Conservation (phyloP, 2,113 vertebrate genomes). For the Podilymbus podiceps region DNA sequence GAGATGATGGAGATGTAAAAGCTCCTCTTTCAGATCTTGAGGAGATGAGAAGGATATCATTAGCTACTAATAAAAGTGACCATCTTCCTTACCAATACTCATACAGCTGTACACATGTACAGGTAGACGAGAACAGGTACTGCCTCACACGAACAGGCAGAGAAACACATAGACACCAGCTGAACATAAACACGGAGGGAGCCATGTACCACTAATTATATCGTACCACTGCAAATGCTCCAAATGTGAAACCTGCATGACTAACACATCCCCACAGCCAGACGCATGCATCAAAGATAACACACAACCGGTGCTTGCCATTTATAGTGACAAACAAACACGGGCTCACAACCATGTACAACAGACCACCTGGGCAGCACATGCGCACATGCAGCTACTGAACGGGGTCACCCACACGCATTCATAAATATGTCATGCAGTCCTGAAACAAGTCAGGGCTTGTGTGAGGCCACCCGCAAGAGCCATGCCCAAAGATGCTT, state of each 20-base stretch:
- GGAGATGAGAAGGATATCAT: not conserved
- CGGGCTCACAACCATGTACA: accelerated
- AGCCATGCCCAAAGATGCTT: accelerated
- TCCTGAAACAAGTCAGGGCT: not conserved
- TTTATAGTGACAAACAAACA: not conserved
- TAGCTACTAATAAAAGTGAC: not conserved
- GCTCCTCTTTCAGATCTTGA: not conserved
- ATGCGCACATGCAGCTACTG: accelerated
- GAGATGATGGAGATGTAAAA: not conserved
- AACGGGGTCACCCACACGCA: not conserved
- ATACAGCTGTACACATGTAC: accelerated
- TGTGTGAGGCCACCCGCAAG: not conserved
- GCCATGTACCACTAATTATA: not conserved
- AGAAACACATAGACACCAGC: not conserved
- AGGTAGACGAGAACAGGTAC: not conserved
- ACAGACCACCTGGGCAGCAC: not conserved
- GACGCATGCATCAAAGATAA: not conserved
- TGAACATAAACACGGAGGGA: conserved; percentile 6
- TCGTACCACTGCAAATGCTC: not conserved
- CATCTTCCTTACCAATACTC: not conserved
- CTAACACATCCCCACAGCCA: conserved; percentile 18
- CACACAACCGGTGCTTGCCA: not conserved
- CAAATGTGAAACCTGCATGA: conserved; percentile 34
- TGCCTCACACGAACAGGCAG: not conserved
- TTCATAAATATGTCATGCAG: not conserved